phyloP scores from a whole-genome alignment of 2,888 invertebrate species.

The Nemotelus pantherinus region DNA sequence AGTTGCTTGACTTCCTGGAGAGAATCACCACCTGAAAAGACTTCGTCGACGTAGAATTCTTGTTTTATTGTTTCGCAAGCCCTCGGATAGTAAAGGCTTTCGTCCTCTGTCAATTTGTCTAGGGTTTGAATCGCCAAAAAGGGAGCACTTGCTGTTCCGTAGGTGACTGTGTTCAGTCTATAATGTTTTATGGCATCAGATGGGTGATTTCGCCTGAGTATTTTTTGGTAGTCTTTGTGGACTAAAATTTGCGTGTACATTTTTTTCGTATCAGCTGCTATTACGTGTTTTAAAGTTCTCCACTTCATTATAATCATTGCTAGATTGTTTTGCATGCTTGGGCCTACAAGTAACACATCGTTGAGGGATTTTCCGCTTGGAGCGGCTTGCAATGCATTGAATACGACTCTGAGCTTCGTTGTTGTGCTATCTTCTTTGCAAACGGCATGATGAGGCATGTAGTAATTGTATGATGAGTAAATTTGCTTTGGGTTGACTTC shows the following conservation, averaged over 20 bases:
- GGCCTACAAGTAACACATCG: slow-evolving; percentile 9
- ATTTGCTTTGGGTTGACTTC: too few relatives aligned
- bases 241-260: slow-evolving; percentile 20
- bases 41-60: too few relatives aligned
- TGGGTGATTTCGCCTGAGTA: too few relatives aligned
- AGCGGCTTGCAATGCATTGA: not conserved
- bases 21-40: too few relatives aligned
- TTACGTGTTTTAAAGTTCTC: not conserved
- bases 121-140: too few relatives aligned
- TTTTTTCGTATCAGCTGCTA: slow-evolving; percentile 7
- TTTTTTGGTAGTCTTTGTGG: not conserved
- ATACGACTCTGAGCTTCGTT: slow-evolving; percentile 11
- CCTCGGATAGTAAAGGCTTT: too few relatives aligned
- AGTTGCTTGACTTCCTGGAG: too few relatives aligned
- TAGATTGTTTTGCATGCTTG: slow-evolving; percentile 11
- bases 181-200: too few relatives aligned
- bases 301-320: not conserved
- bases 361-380: slow-evolving; percentile 9
- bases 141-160: too few relatives aligned
- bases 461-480: not conserved
- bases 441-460: slow-evolving; percentile 21
- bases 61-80: too few relatives aligned
- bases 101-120: too few relatives aligned
- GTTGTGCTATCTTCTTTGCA: not conserved
- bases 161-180: too few relatives aligned